These are phyloP conservation scores for Eulimnadia texana DNA, from an alignment of 1,140 invertebrate species.

Conservation along the genomic window DNA sequence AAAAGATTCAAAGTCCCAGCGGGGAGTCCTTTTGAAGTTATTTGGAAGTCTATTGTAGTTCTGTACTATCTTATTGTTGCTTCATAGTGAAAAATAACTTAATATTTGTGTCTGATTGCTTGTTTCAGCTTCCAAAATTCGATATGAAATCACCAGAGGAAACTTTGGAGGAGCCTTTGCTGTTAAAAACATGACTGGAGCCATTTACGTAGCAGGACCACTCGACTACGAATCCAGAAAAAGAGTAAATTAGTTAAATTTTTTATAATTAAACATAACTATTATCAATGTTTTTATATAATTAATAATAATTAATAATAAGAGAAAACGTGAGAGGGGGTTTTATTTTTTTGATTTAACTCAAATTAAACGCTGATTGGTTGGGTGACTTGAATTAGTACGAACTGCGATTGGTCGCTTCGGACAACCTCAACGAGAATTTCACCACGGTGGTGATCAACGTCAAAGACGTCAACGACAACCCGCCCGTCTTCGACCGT, in stretches of 20 bases:
- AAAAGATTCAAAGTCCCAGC: too few relatives aligned
- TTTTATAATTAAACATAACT: conserved; percentile 4
- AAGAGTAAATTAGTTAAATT: conserved; percentile 44
- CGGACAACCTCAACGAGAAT: conserved; percentile 91
- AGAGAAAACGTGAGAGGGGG: neutral
- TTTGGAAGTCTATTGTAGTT: too few relatives aligned
- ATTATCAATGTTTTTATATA: conserved; percentile 2
- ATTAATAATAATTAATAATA: neutral
- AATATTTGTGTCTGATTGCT: conserved; percentile 26
- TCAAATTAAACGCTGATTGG: neutral
- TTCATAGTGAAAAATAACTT: neutral
- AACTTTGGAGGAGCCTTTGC: conserved; percentile 95
- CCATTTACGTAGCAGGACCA: conserved; percentile 89
- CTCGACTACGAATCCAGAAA: conserved; percentile 83
- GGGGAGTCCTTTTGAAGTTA: too few relatives aligned
- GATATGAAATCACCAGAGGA: conserved; percentile 96
- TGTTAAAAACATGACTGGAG: conserved; percentile 92
- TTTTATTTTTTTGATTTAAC: neutral
- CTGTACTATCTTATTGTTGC: too few relatives aligned
- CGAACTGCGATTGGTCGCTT: conserved; percentile 78
- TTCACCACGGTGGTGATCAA: conserved; percentile 89
- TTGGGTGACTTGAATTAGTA: conserved; percentile 41
- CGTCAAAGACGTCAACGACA: conserved; percentile 89
- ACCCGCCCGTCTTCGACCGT: conserved; percentile 70
- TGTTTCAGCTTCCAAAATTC: conserved; percentile 87